Conservation (phyloP, 2,888 invertebrate genomes). For the Epinotia nisella region DNA sequence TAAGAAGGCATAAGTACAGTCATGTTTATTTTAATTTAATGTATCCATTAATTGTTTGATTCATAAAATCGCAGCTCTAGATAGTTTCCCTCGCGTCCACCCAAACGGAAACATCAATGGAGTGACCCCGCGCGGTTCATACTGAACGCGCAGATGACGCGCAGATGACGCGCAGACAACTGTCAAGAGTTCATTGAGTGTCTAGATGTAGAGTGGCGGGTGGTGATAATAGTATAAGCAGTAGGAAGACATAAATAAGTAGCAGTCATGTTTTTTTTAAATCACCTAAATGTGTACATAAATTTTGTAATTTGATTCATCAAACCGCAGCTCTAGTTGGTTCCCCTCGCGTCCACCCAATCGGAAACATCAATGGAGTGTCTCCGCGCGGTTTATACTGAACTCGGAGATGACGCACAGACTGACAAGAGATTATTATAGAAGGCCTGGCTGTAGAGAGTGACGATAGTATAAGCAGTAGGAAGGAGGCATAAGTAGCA, state of each 20-base stretch:
- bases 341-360: slow-evolving; percentile 63
- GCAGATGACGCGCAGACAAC: slow-evolving; percentile 23
- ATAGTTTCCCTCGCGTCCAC: slow-evolving; percentile 56
- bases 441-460: not conserved
- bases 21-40: too few relatives aligned
- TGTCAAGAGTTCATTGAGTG: not conserved
- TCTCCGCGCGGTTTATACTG: slow-evolving; percentile 75
- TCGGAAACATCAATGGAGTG: slow-evolving; percentile 81
- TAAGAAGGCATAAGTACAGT: too few relatives aligned
- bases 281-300: too few relatives aligned
- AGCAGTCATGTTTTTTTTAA: too few relatives aligned
- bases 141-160: slow-evolving; percentile 61
- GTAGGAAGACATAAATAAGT: too few relatives aligned
- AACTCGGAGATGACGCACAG: slow-evolving; percentile 49
- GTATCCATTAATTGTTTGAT: too few relatives aligned
- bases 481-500: not conserved
- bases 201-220: too few relatives aligned
- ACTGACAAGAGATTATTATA: not conserved
- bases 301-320: not conserved
- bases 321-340: slow-evolving; percentile 53
- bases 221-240: too few relatives aligned
- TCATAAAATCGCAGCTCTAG: slow-evolving; percentile 54
- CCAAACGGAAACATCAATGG: slow-evolving; percentile 80
- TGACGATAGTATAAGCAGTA: not conserved
- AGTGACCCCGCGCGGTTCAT: slow-evolving; percentile 62